These are phyloP conservation scores for Aphidius gifuensis DNA, from an alignment of 1,140 invertebrate species.

Conservation along the genomic window DNA sequence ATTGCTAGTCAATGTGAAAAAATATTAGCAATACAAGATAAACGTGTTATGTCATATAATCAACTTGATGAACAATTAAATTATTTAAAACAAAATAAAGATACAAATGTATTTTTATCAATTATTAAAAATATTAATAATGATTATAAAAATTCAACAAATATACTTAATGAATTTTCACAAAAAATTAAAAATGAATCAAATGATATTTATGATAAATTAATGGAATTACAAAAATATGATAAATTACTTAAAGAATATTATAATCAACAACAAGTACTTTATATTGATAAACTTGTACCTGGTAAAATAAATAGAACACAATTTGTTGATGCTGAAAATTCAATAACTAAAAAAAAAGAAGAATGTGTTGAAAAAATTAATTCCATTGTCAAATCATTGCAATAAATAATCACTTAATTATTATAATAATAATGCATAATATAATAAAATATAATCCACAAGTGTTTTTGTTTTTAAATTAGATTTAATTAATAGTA, in stretches of 20 bases:
- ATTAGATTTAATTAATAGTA: no score
- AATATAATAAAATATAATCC: no score
- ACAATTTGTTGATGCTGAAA: constrained; percentile 65
- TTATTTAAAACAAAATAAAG: constrained; percentile 66
- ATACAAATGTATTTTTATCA: constrained; percentile 56
- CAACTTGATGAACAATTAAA: constrained; percentile 64
- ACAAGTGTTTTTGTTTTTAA: no score
- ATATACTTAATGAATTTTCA: constrained; percentile 59
- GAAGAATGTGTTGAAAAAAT: constrained; percentile 68
- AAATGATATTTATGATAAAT: constrained; percentile 63
- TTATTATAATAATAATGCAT: no score
- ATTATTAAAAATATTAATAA: constrained; percentile 63
- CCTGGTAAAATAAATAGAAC: constrained; percentile 64
- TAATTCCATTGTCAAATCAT: constrained; percentile 58
- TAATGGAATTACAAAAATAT: constrained; percentile 63
- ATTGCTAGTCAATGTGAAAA: constrained; percentile 57
- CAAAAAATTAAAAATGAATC: constrained; percentile 64
- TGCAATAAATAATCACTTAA: constrained; percentile 39
- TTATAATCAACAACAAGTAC: constrained; percentile 55
- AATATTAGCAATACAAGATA: constrained; percentile 63
- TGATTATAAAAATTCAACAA: constrained; percentile 65
- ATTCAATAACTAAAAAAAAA: constrained; percentile 60
- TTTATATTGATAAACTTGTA: constrained; percentile 66
- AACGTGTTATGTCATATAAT: constrained; percentile 62
- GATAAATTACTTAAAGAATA: constrained; percentile 58